Evolutionary conservation across 1,140 invertebrate species (phyloP).

Genomic region (Ephestia elutella): DNA sequence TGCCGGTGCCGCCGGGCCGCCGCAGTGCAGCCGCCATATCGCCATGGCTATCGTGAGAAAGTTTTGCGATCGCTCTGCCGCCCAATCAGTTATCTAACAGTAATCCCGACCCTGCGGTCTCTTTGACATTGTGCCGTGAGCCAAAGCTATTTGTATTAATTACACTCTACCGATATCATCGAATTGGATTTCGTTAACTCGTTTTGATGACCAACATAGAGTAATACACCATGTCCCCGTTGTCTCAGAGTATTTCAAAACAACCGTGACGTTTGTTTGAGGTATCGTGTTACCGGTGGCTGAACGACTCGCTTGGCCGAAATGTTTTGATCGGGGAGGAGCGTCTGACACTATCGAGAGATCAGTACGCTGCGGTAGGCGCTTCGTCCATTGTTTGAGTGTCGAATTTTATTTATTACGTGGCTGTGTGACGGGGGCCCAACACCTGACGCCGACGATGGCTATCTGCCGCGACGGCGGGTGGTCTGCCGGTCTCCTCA

Average conservation of each 20-base stretch:
- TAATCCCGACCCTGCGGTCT: conserved; percentile 38
- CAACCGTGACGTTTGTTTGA: conserved; percentile 6
- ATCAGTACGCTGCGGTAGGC: conserved; percentile 33
- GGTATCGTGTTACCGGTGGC: conserved; percentile 24
- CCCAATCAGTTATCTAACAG: conserved; percentile 41
- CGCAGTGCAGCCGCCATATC: conserved; percentile 25
- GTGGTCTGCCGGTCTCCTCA: conserved; percentile 40
- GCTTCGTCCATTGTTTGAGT: conserved; percentile 48
- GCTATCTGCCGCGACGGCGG: conserved; percentile 38
- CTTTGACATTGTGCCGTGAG: conserved; percentile 47
- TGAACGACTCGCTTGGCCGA: conserved; percentile 26
- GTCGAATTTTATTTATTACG: conserved; percentile 63
- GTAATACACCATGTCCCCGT: conserved; percentile 1
- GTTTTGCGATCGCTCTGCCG: conserved; percentile 38
- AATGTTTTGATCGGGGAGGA: conserved; percentile 35
- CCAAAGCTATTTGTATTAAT: conserved; percentile 53
- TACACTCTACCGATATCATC: conserved; percentile 35
- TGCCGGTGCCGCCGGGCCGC: not conserved
- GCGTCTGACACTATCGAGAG: conserved; percentile 30
- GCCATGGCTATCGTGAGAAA: conserved; percentile 47
- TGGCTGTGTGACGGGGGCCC: conserved; percentile 27
- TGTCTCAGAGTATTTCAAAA: conserved; percentile 6
- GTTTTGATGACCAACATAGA: not conserved
- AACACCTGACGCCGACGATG: conserved; percentile 58
- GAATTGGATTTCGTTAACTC: not conserved